Conservation (phyloP, 1,140 invertebrate genomes). For the Neomicropteryx cornuta region DNA sequence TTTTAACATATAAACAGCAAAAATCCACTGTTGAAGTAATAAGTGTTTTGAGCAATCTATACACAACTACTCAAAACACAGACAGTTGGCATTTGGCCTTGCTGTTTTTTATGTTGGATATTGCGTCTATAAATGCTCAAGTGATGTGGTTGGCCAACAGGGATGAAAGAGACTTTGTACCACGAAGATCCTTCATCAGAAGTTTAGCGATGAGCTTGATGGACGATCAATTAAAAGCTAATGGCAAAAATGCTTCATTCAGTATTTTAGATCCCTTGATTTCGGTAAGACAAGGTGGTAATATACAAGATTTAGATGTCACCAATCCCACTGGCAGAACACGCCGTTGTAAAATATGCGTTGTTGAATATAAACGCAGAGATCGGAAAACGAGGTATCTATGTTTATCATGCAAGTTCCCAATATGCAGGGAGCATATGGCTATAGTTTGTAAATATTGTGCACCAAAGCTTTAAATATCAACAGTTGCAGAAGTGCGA, state of each 20-base stretch:
- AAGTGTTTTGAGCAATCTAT: conserved; percentile 35
- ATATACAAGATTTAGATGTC: too few relatives aligned
- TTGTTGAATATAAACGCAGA: conserved; percentile 16
- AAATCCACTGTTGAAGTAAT: conserved; percentile 31
- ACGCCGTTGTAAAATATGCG: conserved; percentile 28
- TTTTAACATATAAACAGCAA: conserved; percentile 29
- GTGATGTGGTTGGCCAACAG: conserved; percentile 29
- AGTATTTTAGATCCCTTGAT: too few relatives aligned
- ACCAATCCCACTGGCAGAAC: too few relatives aligned
- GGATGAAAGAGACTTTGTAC: conserved; percentile 17
- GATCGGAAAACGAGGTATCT: conserved; percentile 27
- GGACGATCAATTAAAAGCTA: conserved; percentile 16
- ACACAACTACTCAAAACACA: conserved; percentile 33
- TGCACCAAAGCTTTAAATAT: conserved; percentile 11
- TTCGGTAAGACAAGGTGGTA: too few relatives aligned
- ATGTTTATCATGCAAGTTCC: conserved; percentile 26
- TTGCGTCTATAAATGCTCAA: conserved; percentile 39
- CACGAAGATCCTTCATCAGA: conserved; percentile 29
- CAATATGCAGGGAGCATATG: conserved; percentile 31
- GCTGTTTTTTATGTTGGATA: conserved; percentile 39
- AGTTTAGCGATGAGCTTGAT: conserved; percentile 29
- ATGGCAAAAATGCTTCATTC: too few relatives aligned
- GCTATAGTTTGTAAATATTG: conserved; percentile 15
- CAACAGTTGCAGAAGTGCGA: conserved; percentile 1
- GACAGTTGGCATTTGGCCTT: conserved; percentile 40